phyloP scores from a whole-genome alignment of 1,140 invertebrate genomes.

The Drosophila mayri region DNA sequence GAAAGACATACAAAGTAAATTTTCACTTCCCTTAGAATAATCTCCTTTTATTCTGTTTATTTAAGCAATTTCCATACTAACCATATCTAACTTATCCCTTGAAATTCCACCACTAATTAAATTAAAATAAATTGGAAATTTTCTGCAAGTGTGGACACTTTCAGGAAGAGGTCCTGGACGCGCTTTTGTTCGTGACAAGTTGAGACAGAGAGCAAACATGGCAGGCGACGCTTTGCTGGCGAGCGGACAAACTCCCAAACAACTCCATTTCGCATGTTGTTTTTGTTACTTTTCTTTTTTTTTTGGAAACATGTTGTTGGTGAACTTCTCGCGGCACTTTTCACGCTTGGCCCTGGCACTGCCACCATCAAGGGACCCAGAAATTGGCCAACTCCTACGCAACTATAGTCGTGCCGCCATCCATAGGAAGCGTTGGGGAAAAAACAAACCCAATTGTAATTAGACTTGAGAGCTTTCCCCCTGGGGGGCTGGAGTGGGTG shows the following conservation, averaged over 20 bases:
- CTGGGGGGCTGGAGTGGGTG: neutral
- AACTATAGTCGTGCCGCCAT: neutral
- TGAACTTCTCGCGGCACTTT: slow-evolving; percentile 55
- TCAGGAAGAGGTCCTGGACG: slow-evolving; percentile 17
- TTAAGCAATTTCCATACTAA: neutral
- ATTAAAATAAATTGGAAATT: neutral
- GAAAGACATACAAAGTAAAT: neutral
- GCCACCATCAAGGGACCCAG: slow-evolving; percentile 13
- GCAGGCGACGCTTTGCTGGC: slow-evolving; percentile 8
- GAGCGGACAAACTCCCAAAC: slow-evolving; percentile 44
- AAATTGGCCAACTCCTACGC: slow-evolving; percentile 44
- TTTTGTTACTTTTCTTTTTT: neutral
- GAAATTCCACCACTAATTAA: neutral
- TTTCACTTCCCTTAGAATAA: no score
- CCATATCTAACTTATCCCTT: no score
- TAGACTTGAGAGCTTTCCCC: slow-evolving; percentile 37
- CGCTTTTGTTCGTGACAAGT: slow-evolving; percentile 65
- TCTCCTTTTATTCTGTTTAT: neutral
- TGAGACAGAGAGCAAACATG: slow-evolving; percentile 71
- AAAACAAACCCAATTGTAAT: slow-evolving; percentile 53
- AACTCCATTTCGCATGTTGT: slow-evolving; percentile 44
- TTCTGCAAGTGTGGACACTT: slow-evolving; percentile 10
- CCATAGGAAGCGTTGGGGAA: neutral
- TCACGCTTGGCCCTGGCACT: slow-evolving; percentile 54
- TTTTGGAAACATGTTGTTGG: slow-evolving; percentile 20